Base-by-base conservation (phyloP, 2,797 vertebrate genomes). In the Semaprochilodus insignis region DNA sequence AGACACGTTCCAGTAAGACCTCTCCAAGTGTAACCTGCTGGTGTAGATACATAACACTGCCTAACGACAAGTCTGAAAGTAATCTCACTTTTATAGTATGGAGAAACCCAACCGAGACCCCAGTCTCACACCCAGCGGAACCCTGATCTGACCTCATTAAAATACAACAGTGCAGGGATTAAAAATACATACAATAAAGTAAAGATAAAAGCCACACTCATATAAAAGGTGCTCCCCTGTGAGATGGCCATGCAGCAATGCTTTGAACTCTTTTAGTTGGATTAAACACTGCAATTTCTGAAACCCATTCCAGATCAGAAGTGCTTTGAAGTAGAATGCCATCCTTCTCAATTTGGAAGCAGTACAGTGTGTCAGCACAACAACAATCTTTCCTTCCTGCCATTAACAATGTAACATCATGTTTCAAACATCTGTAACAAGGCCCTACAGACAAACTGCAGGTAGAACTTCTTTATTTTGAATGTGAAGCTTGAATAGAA, bases 1-100 rank as follows among this genome's bases (percentile, higher is more conserved):
- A 83, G 89, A 89, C 90, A 91, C 54, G 51, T 54, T 25, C 27
- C 6, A 54, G 48, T 14, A 73, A 31, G 23, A 54, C 6, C 7
- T 19, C 51, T 13, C 44, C 48, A 27, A 6, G 10, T 52, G 13
- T 27, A 48, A 27, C 23, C 23, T 17, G 5, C 15, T 72, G 5
- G 16, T 52, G 27, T 16, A 72, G 27, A 72, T 72, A 7, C 27
- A 54, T 27, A 72, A 54, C 70, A 71, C 16, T 70, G n/a, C 25
- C 2, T 72, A 52, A 19, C 10, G 21, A 34, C 25, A 5, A 55
- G 8, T 44, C 52, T 16, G 36, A 25, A 51, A 52, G 13, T 15
- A 71, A 0, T 54, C 27, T 21, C 52, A 51, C 48, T 72, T 72
- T 48, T 54, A 72, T 16, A 74, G 27, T 21, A 36, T 6, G 23